Base-by-base conservation (phyloP, 2,888 invertebrate species). In the Epistrophe eligans region DNA sequence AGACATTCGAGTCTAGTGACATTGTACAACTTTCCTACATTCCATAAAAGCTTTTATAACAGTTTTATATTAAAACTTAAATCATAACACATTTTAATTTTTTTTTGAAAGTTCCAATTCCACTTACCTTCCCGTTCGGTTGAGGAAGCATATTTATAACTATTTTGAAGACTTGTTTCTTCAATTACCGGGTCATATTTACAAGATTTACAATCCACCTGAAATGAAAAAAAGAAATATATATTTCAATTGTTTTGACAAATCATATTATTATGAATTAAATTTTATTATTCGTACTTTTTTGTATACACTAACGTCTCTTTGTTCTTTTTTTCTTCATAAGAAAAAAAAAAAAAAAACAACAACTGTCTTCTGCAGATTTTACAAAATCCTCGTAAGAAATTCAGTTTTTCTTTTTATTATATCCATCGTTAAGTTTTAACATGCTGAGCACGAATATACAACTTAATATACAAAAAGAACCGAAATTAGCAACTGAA, bases 141-240 rank as follows among this genome's bases (percentile, higher is more conserved):
- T 81, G 87, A 73, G 52, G 89, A 74, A n/a, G 89, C 89, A 85
- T 90, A 92, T 74, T 92, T 92, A 76, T 91, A 92, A 89, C 90
- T 90, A 71, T 90, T 90, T 60, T 90, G 91, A 32, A 91, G 89
- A 89, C 90, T 91, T 43, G 91, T 91, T 83, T 93, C 92, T 40
- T 90, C 91, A 83, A 90, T 90, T 71, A 92, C 90, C 76, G 90
- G 90, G 89, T 93, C 92, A 84, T 92, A 93, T 90, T 92, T 92
- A 90, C 93, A 93, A 89, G 90, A 89, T 88, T 91, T 92, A 89
- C 92, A 93, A 88, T 90, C 91, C 82, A 90, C 88, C 93, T 93
- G 88, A 28, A 91, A 90, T 17, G 24, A 81, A 28, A 84, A 24
- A 64, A 71, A 19, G 72, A 9, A 9, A 9, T 0, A 10, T 17